Evolutionary conservation across 1,140 invertebrate species (phyloP).

Genomic region (Platorchestia sp.): DNA sequence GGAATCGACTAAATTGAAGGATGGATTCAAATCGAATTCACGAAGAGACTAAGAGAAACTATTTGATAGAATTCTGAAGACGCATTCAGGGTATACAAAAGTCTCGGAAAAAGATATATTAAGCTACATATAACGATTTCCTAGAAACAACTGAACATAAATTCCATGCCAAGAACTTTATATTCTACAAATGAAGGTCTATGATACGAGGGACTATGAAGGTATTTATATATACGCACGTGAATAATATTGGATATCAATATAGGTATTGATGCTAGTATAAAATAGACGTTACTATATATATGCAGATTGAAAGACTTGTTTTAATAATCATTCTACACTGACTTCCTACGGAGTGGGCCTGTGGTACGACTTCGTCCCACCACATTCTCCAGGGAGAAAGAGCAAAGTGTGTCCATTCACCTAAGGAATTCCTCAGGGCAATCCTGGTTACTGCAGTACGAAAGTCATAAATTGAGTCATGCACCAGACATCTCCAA

Average conservation of each 20-base stretch:
- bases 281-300: slow-evolving; percentile 54
- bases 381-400: neutral
- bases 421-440: neutral
- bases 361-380: slow-evolving; percentile 3
- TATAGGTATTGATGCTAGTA: slow-evolving; percentile 52
- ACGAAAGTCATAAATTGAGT: neutral
- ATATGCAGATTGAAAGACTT: slow-evolving; percentile 55
- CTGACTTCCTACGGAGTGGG: slow-evolving; percentile 24
- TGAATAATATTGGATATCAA: slow-evolving; percentile 52
- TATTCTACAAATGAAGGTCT: slow-evolving; percentile 37
- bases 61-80: neutral
- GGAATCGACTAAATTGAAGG: neutral
- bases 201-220: slow-evolving; percentile 26
- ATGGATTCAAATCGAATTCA: neutral
- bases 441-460: neutral
- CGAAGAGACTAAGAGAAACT: neutral
- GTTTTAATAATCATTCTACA: slow-evolving; percentile 55
- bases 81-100: neutral
- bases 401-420: neutral
- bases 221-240: slow-evolving; percentile 31
- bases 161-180: slow-evolving; percentile 8
- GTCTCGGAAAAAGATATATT: neutral
- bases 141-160: neutral
- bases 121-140: neutral
- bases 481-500: neutral